phyloP scores from a whole-genome alignment of 2,113 vertebrate genomes.

The Lamprologus callipterus region DNA sequence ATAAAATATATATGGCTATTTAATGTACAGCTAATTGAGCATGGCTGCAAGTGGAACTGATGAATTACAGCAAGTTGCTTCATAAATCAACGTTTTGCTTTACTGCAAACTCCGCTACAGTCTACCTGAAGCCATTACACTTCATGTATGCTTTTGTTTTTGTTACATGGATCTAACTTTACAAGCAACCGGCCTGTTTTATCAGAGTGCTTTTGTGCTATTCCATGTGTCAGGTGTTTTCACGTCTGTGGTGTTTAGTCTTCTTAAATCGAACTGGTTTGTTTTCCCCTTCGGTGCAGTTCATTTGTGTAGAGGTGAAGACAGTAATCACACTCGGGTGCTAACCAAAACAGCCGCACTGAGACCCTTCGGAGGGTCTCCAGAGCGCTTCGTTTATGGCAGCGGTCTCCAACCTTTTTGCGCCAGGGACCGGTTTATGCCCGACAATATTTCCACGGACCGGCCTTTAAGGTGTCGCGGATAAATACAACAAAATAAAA shows the following conservation, averaged over 20 bases:
- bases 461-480: too few relatives aligned
- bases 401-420: rapidly evolving
- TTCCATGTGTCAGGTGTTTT: neutral
- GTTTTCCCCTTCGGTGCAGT: rapidly evolving
- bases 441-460: rapidly evolving
- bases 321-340: neutral
- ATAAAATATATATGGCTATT: neutral
- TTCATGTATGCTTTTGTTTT: neutral
- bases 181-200: neutral
- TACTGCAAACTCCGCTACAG: neutral
- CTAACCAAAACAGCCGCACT: neutral
- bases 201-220: neutral
- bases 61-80: neutral
- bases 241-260: neutral
- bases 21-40: neutral
- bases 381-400: neutral
- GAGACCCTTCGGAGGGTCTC: neutral
- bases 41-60: neutral
- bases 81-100: rapidly evolving
- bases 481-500: too few relatives aligned
- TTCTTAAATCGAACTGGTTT: neutral
- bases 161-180: neutral
- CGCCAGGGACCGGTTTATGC: rapidly evolving
- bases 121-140: neutral
- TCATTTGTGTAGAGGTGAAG: rapidly evolving